Percentiles rank a stretch among this genome's conserved stretches.
Conservation (phyloP, 1,140 invertebrate species). For the Ceratoteleas bidentatus region DNA sequence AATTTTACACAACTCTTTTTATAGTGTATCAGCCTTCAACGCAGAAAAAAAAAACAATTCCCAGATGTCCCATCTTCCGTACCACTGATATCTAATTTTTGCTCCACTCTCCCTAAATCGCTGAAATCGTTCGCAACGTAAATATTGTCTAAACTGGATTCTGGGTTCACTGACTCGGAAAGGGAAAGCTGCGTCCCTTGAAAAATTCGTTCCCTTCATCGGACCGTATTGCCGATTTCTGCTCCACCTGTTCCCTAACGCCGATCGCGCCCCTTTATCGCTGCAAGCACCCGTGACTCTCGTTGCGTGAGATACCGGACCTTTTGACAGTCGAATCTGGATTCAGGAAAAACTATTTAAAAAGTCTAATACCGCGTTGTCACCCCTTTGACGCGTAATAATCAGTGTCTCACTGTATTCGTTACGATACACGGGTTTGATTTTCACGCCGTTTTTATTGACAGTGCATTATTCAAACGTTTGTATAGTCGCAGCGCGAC, state of each 20-base stretch:
- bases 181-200: not conserved
- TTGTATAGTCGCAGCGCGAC: constrained; percentile 11
- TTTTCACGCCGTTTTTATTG: constrained; percentile 32
- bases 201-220: not conserved
- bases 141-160: no score
- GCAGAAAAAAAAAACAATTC: no score
- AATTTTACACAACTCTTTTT: no score
- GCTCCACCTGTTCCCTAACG: constrained; percentile 28
- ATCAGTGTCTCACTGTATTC: constrained; percentile 59
- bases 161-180: not conserved
- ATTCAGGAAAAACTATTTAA: constrained; percentile 49
- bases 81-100: no score
- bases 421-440: constrained; percentile 40
- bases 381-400: constrained; percentile 48
- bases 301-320: not conserved
- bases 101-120: no score
- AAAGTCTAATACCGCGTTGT: constrained; percentile 43
- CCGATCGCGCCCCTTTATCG: constrained; percentile 4
- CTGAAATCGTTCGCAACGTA: no score
- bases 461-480: constrained; percentile 23
- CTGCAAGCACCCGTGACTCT: not conserved
- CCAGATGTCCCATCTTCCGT: no score
- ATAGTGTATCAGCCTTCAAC: no score
- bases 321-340: not conserved
- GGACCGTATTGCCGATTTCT: not conserved